These are phyloP conservation scores for Cantharis rustica DNA, from an alignment of 2,888 invertebrate genomes.

Conservation along the genomic window DNA sequence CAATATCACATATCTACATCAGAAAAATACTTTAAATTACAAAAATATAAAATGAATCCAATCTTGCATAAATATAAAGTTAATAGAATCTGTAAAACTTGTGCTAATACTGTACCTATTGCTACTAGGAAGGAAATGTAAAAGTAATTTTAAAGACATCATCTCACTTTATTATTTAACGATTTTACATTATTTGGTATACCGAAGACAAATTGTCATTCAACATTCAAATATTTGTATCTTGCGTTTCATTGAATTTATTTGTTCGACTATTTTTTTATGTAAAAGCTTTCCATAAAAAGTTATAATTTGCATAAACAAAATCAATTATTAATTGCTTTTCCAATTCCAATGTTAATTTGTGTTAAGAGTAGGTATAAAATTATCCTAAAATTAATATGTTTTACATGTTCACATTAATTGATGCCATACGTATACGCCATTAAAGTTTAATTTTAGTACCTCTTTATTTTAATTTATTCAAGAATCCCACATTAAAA, in stretches of 20 bases:
- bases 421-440: background rate
- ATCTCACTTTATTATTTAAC: background rate
- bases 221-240: background rate
- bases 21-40: background rate
- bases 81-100: background rate
- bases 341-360: background rate
- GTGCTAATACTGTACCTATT: background rate
- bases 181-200: background rate
- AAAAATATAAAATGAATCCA: background rate
- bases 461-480: background rate
- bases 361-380: background rate
- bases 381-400: background rate
- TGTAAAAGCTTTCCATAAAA: background rate
- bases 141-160: background rate
- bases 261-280: background rate
- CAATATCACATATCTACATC: background rate
- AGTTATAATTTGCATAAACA: background rate
- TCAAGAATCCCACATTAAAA: background rate
- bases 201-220: background rate
- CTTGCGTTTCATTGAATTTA: background rate
- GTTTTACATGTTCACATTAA: background rate
- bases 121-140: background rate
- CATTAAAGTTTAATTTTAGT: background rate
- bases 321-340: background rate
- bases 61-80: background rate